phyloP scores from a whole-genome alignment of 2,113 vertebrate species.

The Heterocephalus glaber region DNA sequence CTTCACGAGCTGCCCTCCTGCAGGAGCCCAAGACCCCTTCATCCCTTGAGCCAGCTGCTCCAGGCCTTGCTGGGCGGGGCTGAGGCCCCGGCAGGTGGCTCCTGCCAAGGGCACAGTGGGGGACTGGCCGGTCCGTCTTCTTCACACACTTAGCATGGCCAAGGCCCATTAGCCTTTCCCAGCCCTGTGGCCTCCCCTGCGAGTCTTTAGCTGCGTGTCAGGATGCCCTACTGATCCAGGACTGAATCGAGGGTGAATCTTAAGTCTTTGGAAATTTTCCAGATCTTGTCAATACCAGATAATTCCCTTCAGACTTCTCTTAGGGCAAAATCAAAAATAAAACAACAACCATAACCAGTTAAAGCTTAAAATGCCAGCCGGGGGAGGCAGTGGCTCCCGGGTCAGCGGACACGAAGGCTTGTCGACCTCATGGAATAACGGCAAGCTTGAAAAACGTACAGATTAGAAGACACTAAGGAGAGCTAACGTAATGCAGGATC shows the following conservation, averaged over 20 bases:
- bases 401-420: too few relatives aligned
- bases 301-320: background rate
- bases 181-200: background rate
- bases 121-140: background rate
- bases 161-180: background rate
- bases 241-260: background rate
- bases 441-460: too few relatives aligned
- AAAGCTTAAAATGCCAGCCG: background rate
- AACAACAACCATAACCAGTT: background rate
- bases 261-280: background rate
- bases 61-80: background rate
- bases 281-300: background rate
- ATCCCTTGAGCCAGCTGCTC: background rate
- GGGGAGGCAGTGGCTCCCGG: too few relatives aligned
- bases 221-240: background rate
- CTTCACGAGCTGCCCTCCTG: too few relatives aligned
- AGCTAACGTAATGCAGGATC: too few relatives aligned
- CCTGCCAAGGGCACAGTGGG: background rate
- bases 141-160: accelerated
- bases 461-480: too few relatives aligned
- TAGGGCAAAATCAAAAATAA: background rate
- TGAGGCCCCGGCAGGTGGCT: background rate
- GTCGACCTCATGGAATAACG: too few relatives aligned
- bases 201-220: background rate
- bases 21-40: background rate